These are phyloP conservation scores for Cerceris ruficornis DNA, from an alignment of 2,888 invertebrate genomes.

Conservation along the genomic window DNA sequence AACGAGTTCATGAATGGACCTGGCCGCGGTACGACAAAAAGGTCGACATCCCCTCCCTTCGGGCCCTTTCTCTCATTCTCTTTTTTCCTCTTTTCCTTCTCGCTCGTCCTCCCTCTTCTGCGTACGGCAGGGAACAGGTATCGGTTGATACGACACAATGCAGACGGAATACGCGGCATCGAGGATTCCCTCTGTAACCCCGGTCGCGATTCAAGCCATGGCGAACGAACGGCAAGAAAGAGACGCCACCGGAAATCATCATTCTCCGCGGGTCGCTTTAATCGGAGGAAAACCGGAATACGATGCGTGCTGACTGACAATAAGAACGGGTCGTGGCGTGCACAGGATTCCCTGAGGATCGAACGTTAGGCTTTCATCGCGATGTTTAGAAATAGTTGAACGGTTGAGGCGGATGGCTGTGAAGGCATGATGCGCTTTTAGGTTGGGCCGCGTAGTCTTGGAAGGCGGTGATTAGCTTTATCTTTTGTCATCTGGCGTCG, in stretches of 20 bases:
- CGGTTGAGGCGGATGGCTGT: too few species aligned
- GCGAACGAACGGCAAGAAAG: slow-evolving; percentile 61
- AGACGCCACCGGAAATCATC: slow-evolving; percentile 79
- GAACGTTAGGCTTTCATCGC: slow-evolving; percentile 25
- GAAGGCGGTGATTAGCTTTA: too few species aligned
- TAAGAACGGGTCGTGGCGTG: slow-evolving; percentile 48
- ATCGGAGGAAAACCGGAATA: slow-evolving; percentile 74
- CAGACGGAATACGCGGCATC: slow-evolving; percentile 68
- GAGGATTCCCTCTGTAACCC: slow-evolving; percentile 67
- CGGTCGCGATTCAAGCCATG: slow-evolving; percentile 47
- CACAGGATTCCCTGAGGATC: slow-evolving; percentile 35
- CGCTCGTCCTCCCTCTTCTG: neutral
- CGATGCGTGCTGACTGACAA: slow-evolving; percentile 65
- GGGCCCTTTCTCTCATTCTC: neutral
- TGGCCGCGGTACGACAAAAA: slow-evolving; percentile 51
- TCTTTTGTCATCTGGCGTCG: too few species aligned
- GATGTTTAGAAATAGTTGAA: too few species aligned
- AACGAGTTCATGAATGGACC: slow-evolving; percentile 77
- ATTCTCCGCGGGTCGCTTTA: slow-evolving; percentile 71
- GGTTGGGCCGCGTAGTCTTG: too few species aligned
- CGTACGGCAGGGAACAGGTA: slow-evolving; percentile 63
- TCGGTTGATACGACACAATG: slow-evolving; percentile 64
- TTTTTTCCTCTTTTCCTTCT: slow-evolving; percentile 2
- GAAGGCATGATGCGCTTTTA: too few species aligned
- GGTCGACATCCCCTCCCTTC: slow-evolving; percentile 30